These are phyloP conservation scores for Drosophila parvula DNA, from an alignment of 1,140 invertebrate species.

Conservation along the genomic window DNA sequence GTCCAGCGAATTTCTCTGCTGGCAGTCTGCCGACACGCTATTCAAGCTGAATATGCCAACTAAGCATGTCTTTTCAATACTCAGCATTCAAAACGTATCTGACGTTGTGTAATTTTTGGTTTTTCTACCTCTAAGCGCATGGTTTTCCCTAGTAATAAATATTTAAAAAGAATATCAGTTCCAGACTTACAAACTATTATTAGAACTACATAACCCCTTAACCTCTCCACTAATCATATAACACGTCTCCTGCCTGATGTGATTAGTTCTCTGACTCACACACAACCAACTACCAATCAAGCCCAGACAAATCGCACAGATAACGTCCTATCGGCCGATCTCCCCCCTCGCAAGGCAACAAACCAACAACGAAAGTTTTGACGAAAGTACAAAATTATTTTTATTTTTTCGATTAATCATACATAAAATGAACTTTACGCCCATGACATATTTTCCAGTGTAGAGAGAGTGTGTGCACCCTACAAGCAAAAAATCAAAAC, in stretches of 20 bases:
- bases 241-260: background rate
- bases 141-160: background rate
- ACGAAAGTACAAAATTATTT: constrained; percentile 72
- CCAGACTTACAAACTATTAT: background rate
- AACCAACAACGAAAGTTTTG: constrained; percentile 20
- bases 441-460: constrained; percentile 28
- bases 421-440: constrained; percentile 45
- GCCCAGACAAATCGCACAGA: constrained; percentile 17
- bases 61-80: no score
- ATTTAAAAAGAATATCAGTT: background rate
- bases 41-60: no score
- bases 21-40: no score
- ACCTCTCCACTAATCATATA: background rate
- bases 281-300: constrained; percentile 13
- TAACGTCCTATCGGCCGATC: background rate
- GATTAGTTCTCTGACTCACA: constrained; percentile 31
- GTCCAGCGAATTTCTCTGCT: no score
- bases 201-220: background rate
- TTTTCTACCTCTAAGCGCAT: no score
- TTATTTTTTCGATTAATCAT: constrained; percentile 53
- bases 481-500: constrained; percentile 35
- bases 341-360: background rate
- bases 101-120: no score
- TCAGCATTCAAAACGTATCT: no score
- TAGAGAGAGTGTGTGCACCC: constrained; percentile 31